phyloP scores from a whole-genome alignment of 2,113 vertebrate genomes.

The Petaurus breviceps region DNA sequence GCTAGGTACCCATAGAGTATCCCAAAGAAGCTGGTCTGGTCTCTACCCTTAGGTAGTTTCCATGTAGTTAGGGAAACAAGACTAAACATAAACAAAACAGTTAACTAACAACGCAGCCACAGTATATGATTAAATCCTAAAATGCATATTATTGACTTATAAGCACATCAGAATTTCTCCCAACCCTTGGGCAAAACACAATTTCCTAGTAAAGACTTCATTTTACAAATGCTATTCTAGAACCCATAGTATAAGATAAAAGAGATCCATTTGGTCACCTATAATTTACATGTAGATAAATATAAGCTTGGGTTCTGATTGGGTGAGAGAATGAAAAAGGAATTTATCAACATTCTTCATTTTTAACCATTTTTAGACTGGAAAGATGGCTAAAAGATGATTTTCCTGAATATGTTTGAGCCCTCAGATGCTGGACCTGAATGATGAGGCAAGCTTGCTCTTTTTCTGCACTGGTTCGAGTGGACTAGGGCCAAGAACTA shows the following conservation, averaged over 20 bases:
- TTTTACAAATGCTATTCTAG: not conserved
- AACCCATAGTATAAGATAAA: not conserved
- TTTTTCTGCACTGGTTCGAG: not conserved
- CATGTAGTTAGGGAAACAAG: not conserved
- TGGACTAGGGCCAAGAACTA: not conserved
- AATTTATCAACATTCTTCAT: not conserved
- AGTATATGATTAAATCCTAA: not conserved
- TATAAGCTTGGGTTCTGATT: not conserved
- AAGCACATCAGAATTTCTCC: not conserved
- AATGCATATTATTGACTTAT: not conserved
- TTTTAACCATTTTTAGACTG: not conserved
- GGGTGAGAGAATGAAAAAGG: not conserved
- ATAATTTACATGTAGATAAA: not conserved
- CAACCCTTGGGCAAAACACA: not conserved
- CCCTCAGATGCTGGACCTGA: too few relatives aligned
- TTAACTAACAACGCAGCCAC: not conserved
- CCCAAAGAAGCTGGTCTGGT: not conserved
- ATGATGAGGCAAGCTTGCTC: not conserved
- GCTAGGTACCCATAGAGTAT: not conserved
- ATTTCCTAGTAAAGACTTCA: not conserved
- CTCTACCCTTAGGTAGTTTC: not conserved
- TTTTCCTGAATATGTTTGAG: not conserved
- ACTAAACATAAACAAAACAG: not conserved
- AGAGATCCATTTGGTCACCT: not conserved
- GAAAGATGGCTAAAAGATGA: not conserved